Conservation (phyloP, 2,888 invertebrate genomes). For the Bruchidius siliquastri region DNA sequence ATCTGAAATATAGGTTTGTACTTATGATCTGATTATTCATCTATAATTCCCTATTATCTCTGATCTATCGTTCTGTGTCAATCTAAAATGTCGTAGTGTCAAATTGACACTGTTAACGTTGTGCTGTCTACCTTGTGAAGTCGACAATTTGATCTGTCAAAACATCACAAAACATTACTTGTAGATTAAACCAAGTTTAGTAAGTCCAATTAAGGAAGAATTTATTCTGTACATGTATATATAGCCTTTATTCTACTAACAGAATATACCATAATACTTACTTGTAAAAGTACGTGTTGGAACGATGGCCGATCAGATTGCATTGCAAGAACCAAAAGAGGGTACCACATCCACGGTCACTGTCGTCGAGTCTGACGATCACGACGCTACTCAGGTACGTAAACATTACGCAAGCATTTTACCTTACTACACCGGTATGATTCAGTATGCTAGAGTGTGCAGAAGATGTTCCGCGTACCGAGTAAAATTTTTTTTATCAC, state of each 20-base stretch:
- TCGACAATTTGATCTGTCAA: background rate
- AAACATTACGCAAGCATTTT: slow-evolving; percentile 6
- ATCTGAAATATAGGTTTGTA: background rate
- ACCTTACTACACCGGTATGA: too few relatives aligned
- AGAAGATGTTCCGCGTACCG: slow-evolving; percentile 14
- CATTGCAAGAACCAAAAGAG: slow-evolving; percentile 32
- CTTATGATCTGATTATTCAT: too few relatives aligned
- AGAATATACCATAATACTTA: background rate
- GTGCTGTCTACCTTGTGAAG: background rate
- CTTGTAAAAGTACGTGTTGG: background rate
- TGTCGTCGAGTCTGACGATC: slow-evolving; percentile 37
- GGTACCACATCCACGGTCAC: slow-evolving; percentile 38
- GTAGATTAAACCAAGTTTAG: too few relatives aligned
- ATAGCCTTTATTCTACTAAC: background rate
- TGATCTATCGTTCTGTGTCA: background rate
- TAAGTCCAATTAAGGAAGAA: background rate
- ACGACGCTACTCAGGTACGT: slow-evolving; percentile 33
- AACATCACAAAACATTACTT: background rate
- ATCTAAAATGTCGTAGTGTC: background rate
- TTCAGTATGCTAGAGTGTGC: background rate
- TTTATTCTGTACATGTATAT: background rate
- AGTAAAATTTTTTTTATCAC: slow-evolving; percentile 5
- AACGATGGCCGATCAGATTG: slow-evolving; percentile 32
- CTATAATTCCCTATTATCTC: background rate
- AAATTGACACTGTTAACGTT: background rate